Percentiles rank a stretch among this genome's conserved stretches.
Evolutionary conservation across 2,113 vertebrate genomes (phyloP).

Genomic region (Leptobrachium leishanense): DNA sequence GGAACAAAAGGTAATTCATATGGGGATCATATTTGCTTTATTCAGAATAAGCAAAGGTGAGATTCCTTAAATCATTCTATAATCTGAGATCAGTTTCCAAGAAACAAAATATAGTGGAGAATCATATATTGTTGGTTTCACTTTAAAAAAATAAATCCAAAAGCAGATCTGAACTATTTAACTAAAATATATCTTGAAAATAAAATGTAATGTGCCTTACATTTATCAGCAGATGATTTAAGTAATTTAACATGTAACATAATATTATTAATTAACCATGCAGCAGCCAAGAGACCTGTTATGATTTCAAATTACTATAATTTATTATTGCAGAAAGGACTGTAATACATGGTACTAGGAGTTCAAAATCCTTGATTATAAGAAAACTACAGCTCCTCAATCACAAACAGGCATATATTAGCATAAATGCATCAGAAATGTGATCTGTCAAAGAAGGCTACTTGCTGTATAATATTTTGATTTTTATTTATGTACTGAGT

Average conservation of each 20-base stretch:
- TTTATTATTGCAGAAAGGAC: conserved; percentile 28
- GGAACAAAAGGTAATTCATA: no score
- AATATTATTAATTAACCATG: conserved; percentile 30
- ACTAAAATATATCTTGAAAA: no score
- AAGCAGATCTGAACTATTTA: no score
- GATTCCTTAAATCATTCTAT: no score
- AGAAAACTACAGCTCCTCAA: conserved; percentile 35
- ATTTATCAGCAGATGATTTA: conserved; percentile 1
- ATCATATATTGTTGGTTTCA: no score
- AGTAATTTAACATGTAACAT: conserved; percentile 28
- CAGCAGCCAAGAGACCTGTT: conserved; percentile 19
- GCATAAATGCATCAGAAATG: conserved; percentile 40
- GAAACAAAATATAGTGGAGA: no score
- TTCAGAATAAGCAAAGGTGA: no score
- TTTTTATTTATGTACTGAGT: no score
- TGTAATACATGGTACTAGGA: conserved; percentile 36
- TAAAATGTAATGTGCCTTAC: background rate
- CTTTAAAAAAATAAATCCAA: no score
- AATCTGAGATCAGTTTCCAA: no score
- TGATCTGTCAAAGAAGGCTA: background rate
- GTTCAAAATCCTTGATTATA: conserved; percentile 41
- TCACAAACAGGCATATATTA: conserved; percentile 35
- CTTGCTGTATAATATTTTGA: no score
- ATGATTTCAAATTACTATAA: conserved; percentile 34
- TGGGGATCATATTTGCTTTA: no score